Percentiles rank a stretch among this genome's conserved stretches.
Evolutionary conservation across 1,140 invertebrate species (phyloP).

Genomic region (Drosophila prosaltans): DNA sequence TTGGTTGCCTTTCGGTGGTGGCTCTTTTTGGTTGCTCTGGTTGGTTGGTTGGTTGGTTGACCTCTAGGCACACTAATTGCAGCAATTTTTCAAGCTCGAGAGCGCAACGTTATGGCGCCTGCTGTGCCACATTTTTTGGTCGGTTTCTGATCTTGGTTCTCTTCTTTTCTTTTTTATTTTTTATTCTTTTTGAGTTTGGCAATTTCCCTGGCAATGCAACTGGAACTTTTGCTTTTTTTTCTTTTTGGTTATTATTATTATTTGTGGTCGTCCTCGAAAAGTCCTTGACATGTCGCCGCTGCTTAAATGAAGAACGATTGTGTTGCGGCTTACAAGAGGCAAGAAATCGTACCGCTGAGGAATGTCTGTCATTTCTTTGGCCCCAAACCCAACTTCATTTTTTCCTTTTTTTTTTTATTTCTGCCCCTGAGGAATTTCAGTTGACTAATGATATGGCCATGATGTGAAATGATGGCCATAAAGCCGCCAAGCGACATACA

Average conservation of each 20-base stretch:
- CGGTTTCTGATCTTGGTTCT: constrained; percentile 10
- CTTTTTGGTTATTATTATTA: constrained; percentile 15
- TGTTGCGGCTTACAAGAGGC: constrained; percentile 9
- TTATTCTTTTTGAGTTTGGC: constrained; percentile 23
- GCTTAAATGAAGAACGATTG: constrained; percentile 60
- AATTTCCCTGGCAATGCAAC: constrained; percentile 59
- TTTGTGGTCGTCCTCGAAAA: constrained; percentile 59
- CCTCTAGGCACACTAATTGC: constrained; percentile 61
- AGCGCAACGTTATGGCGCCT: constrained; percentile 25
- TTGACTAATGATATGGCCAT: constrained; percentile 23
- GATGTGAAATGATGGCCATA: not conserved
- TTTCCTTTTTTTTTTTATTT: constrained; percentile 19
- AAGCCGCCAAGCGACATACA: no score
- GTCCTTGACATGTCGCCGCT: constrained; percentile 55
- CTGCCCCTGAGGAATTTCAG: constrained; percentile 6
- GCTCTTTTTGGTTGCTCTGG: constrained; percentile 28
- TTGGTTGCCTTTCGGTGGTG: constrained; percentile 21
- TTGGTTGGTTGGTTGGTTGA: constrained; percentile 59
- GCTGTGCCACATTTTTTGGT: constrained; percentile 7
- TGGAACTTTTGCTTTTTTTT: constrained; percentile 46
- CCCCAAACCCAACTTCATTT: not conserved
- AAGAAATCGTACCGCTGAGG: constrained; percentile 16
- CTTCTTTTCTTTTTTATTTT: not conserved
- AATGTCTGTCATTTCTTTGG: constrained; percentile 39
- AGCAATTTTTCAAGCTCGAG: constrained; percentile 58